Conservation (phyloP, 2,888 invertebrate genomes). For the Calameuta pallipes region DNA sequence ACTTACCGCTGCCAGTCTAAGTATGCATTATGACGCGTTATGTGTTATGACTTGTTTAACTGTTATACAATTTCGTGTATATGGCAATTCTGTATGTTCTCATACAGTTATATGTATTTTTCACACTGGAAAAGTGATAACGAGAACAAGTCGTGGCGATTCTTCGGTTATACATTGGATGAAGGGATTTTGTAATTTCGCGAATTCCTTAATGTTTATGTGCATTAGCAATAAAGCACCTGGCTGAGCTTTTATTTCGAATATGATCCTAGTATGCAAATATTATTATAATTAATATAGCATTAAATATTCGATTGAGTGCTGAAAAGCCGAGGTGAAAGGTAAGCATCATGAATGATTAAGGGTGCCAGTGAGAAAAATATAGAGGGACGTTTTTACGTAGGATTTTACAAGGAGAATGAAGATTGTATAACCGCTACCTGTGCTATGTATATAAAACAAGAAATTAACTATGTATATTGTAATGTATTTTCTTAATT, state of each 20-base stretch:
- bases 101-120: not conserved
- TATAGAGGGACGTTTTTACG: too few species aligned
- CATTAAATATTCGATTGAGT: not conserved
- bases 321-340: too few species aligned
- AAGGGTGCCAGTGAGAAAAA: too few species aligned
- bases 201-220: conserved; percentile 31
- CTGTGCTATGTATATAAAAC: too few species aligned
- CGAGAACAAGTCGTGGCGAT: not conserved
- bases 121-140: not conserved
- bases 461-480: too few species aligned
- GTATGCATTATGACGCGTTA: conserved; percentile 20
- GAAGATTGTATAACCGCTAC: too few species aligned
- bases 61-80: conserved; percentile 28
- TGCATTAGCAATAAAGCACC: conserved; percentile 1
- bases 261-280: not conserved
- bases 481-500: too few species aligned
- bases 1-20: conserved; percentile 9
- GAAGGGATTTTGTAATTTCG: not conserved
- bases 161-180: not conserved
- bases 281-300: not conserved
- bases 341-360: too few species aligned
- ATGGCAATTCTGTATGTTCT: not conserved
- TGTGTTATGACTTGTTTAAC: conserved; percentile 28
- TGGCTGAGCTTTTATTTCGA: not conserved
- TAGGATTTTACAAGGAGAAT: too few species aligned